Base-by-base conservation (phyloP, 2,888 invertebrate genomes). In the Sycophila texana region DNA sequence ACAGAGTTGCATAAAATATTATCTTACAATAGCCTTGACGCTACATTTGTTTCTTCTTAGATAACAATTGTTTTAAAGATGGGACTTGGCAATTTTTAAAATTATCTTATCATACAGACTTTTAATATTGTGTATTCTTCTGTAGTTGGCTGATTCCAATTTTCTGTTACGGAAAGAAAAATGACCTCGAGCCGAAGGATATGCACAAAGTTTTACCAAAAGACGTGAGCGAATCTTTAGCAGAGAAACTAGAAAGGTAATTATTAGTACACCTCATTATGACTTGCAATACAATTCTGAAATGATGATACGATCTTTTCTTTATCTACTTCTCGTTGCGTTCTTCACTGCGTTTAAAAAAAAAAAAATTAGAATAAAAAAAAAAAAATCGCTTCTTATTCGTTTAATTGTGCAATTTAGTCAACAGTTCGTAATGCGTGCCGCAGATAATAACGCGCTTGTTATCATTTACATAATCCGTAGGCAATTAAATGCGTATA, bases 121-220 rank as follows among this genome's bases (percentile, higher is more conserved):
- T n/a, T n/a, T n/a, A 26, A 61, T 14, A 14, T 3, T 3, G n/a
- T 7, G n/a, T 30, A 30, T 51, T 58, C 49, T 12, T 70, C 14
- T 77, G 10, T 77, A 95, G 95, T 91, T 95, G 95, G 95, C 91
- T 94, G 68, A 92, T 94, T 83, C 92, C 92, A 51, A 91, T 93
- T 82, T 94, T 94, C 86, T 92, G 92, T 86, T 92, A 92, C 86
- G 95, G 95, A 61, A 93, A 91, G 84, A 92, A 92, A 83, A 91
- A 93, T 81, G 93, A 94, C 75, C 90, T 95, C 74, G 93, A 93
- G 80, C 86, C 93, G 16, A 93, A 94, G 84, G 94, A 95, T 86
- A 89, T 96, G 47, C 94, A 94, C 90, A 93, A 93, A 85, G 92
- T 93, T 14, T 91, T 94, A 18, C 90, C 91, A 3, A 90, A 91